These are phyloP conservation scores for Papilio gigon DNA, from an alignment of 2,888 invertebrate genomes.

Conservation along the genomic window DNA sequence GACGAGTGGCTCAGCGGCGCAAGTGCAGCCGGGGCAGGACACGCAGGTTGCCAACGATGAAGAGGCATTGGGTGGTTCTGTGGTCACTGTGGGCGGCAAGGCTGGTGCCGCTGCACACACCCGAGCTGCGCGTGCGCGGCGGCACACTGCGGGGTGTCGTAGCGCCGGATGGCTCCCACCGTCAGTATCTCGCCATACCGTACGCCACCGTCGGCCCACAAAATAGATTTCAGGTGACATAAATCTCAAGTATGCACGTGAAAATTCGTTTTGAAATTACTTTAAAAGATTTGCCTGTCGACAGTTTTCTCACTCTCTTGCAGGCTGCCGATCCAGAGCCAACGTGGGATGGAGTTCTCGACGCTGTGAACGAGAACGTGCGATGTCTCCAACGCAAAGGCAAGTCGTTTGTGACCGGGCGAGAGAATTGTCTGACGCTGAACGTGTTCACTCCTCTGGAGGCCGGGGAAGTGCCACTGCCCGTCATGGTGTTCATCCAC, in stretches of 20 bases:
- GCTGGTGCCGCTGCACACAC: slow-evolving; percentile 65
- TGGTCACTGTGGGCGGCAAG: slow-evolving; percentile 71
- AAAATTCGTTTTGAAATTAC: not conserved
- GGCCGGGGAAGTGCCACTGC: slow-evolving; percentile 48
- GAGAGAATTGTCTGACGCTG: slow-evolving; percentile 61
- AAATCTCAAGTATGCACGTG: not conserved
- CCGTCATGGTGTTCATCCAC: slow-evolving; percentile 73
- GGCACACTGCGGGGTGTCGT: slow-evolving; percentile 62
- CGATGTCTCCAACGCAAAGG: slow-evolving; percentile 59
- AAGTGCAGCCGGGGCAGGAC: not conserved
- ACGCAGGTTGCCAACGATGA: slow-evolving; percentile 34
- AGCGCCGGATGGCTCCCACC: slow-evolving; percentile 59
- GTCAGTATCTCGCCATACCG: slow-evolving; percentile 61
- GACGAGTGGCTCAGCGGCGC: not conserved
- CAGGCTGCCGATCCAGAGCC: slow-evolving; percentile 70
- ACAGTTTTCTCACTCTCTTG: slow-evolving; percentile 36
- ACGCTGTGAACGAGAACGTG: slow-evolving; percentile 64
- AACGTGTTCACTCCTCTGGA: slow-evolving; percentile 66
- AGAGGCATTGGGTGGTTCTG: slow-evolving; percentile 64
- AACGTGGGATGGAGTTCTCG: slow-evolving; percentile 62
- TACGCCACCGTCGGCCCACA: slow-evolving; percentile 59
- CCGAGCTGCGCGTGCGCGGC: slow-evolving; percentile 54
- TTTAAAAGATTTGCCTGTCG: not conserved
- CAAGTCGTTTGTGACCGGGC: slow-evolving; percentile 53
- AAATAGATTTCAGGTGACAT: slow-evolving; percentile 62